Evolutionary conservation across 2,797 vertebrate species (phyloP).

Genomic region (Lithobates sylvaticus): DNA sequence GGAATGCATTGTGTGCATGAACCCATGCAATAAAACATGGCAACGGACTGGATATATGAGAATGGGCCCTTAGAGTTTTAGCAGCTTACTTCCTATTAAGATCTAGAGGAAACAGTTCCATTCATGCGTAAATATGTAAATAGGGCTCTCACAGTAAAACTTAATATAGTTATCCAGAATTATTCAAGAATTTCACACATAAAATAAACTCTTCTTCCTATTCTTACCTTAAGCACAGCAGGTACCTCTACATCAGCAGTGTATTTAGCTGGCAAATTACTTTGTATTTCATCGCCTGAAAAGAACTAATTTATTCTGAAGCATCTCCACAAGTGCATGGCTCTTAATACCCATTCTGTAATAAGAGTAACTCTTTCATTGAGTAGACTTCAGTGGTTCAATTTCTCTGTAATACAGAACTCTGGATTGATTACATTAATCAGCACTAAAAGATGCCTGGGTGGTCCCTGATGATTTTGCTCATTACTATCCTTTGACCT

Average conservation of each 20-base stretch:
- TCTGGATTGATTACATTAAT: conserved; percentile 13
- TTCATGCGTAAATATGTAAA: conserved; percentile 8
- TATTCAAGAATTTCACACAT: conserved; percentile 39
- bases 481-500: not conserved
- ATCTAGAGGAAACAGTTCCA: not conserved
- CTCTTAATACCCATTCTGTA: conserved; percentile 44
- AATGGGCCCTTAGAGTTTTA: no score
- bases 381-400: not conserved
- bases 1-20: no score
- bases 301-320: conserved; percentile 61
- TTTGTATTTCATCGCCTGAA: conserved; percentile 5
- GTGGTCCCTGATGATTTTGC: not conserved
- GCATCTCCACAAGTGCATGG: conserved; percentile 46
- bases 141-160: not conserved
- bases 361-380: conserved; percentile 39
- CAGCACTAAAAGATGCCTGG: not conserved
- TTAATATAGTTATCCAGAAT: conserved; percentile 33
- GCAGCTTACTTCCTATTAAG: no score
- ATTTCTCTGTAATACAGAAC: not conserved
- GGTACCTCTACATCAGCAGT: conserved; percentile 21
- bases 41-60: no score
- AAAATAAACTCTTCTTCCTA: conserved; percentile 6
- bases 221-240: conserved; percentile 24
- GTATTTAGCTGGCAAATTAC: conserved; percentile 55
- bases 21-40: no score